phyloP scores from a whole-genome alignment of 2,888 invertebrate genomes.

The Lithophane semibrunnea region DNA sequence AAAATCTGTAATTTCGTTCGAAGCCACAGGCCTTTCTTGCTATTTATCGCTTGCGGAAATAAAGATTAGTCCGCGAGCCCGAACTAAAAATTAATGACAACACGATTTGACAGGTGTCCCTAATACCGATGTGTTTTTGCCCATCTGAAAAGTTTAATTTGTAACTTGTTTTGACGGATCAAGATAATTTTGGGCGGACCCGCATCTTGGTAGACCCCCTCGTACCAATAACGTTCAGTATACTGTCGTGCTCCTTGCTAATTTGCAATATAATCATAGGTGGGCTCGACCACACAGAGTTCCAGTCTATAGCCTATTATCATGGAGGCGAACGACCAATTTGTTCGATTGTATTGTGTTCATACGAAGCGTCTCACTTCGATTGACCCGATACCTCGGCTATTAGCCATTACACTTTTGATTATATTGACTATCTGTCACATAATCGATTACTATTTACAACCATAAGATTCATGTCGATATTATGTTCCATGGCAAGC shows the following conservation, averaged over 20 bases:
- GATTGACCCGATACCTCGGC: conserved; percentile 76
- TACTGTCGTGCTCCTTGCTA: conserved; percentile 42
- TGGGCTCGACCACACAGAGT: conserved; percentile 59
- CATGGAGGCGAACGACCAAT: conserved; percentile 74
- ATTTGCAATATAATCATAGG: conserved; percentile 66
- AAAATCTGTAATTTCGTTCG: too few relatives aligned
- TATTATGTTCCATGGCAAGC: conserved; percentile 50
- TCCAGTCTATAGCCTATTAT: conserved; percentile 66
- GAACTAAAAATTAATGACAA: too few relatives aligned
- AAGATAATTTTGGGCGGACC: too few relatives aligned
- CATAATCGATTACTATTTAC: conserved; percentile 65
- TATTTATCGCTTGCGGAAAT: too few relatives aligned
- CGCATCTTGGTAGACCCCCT: too few relatives aligned
- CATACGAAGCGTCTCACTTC: conserved; percentile 71
- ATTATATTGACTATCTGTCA: conserved; percentile 68
- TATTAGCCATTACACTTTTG: conserved; percentile 54
- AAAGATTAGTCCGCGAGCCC: too few relatives aligned
- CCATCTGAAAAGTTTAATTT: too few relatives aligned
- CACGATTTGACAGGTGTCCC: too few relatives aligned
- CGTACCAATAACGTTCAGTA: conserved; percentile 17
- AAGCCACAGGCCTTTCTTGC: too few relatives aligned
- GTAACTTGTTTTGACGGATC: too few relatives aligned
- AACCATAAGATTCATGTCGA: conserved; percentile 32
- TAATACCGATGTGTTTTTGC: too few relatives aligned
- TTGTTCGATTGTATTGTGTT: conserved; percentile 75